Percentiles rank a stretch among this genome's conserved stretches.
phyloP scores from a whole-genome alignment of 2,888 invertebrate species.

The Leptinotarsa tumamoca region DNA sequence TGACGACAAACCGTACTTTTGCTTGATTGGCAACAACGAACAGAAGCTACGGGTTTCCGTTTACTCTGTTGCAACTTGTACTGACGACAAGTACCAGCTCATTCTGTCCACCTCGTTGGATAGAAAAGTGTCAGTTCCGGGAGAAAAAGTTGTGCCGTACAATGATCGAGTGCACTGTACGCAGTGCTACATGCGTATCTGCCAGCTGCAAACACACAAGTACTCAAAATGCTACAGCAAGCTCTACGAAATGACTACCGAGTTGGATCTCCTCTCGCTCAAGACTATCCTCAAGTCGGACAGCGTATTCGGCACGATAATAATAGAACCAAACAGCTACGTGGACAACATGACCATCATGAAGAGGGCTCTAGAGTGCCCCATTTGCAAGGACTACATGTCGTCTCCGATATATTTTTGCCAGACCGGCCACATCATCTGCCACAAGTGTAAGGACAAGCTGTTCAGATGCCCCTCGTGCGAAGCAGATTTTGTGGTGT shows the following conservation, averaged over 20 bases:
- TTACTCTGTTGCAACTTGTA: background rate
- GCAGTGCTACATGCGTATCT: background rate
- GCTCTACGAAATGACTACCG: slow-evolving; percentile 2
- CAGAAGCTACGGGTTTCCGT: slow-evolving; percentile 4
- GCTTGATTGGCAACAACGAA: background rate
- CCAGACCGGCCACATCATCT: background rate
- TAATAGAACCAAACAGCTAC: background rate
- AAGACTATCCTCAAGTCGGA: slow-evolving; percentile 1
- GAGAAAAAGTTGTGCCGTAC: background rate
- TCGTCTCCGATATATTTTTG: background rate
- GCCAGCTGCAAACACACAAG: background rate
- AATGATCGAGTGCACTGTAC: background rate
- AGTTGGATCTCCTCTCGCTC: background rate
- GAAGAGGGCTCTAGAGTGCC: background rate
- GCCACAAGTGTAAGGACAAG: background rate
- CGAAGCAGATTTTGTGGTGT: background rate
- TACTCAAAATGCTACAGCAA: background rate
- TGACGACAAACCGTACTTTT: background rate
- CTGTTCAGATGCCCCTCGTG: slow-evolving; percentile 4
- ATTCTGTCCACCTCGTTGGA: background rate
- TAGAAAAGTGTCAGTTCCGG: background rate
- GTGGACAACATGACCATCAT: background rate
- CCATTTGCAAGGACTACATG: slow-evolving; percentile 9
- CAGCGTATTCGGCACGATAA: slow-evolving; percentile 1
- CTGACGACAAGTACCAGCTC: background rate